Evolutionary conservation across 2,113 vertebrate species (phyloP).

Genomic region (Phocoena phocoena): DNA sequence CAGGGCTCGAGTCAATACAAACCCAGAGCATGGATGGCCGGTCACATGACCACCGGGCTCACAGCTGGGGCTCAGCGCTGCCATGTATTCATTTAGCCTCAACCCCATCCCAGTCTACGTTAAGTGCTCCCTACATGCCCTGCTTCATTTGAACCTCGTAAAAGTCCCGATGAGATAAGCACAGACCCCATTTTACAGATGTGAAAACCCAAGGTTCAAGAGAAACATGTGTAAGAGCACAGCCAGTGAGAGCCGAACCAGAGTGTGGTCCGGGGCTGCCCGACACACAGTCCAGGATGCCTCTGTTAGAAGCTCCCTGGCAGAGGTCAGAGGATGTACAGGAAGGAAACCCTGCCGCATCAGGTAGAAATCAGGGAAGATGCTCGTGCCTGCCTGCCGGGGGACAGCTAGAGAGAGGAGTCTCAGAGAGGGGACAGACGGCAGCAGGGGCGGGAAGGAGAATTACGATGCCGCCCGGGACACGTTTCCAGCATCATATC

Average conservation of each 20-base stretch:
- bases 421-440: not conserved
- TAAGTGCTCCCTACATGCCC: not conserved
- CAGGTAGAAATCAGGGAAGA: not conserved
- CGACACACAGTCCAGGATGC: not conserved
- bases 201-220: not conserved
- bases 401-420: too few species aligned
- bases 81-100: not conserved
- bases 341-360: not conserved
- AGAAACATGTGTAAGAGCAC: not conserved
- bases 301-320: not conserved
- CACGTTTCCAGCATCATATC: accelerated
- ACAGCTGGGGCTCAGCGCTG: too few species aligned
- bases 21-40: not conserved
- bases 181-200: not conserved
- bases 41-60: not conserved
- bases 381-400: accelerated
- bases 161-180: not conserved
- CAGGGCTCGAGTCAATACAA: not conserved
- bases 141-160: not conserved
- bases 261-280: not conserved
- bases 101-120: not conserved
- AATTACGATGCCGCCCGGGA: accelerated
- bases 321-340: not conserved
- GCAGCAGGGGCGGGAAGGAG: not conserved
- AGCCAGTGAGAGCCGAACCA: not conserved